Evolutionary conservation across 1,140 invertebrate genomes (phyloP).

Genomic region (Liolophura sinensis): DNA sequence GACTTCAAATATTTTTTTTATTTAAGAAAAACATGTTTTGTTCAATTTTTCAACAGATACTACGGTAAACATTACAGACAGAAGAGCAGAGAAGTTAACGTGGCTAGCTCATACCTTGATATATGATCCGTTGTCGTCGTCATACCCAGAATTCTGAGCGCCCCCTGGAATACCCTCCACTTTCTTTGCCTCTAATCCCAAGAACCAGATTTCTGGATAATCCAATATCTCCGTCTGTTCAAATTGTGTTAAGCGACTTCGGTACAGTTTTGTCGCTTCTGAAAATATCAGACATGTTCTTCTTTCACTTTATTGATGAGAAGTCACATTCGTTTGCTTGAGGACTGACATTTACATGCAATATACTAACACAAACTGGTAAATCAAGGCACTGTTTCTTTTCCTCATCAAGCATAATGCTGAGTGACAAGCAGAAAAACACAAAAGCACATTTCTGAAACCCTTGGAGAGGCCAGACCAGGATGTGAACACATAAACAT

Average conservation of each 20-base stretch:
- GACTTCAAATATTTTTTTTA: not conserved
- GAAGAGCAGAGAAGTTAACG: not conserved
- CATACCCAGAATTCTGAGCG: conserved; percentile 53
- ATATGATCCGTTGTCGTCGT: conserved; percentile 59
- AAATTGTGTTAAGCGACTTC: conserved; percentile 48
- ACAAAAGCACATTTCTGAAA: no score
- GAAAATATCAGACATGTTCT: conserved; percentile 20
- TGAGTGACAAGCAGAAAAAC: no score
- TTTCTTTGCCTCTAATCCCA: conserved; percentile 56
- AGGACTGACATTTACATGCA: not conserved
- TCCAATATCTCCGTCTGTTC: conserved; percentile 57
- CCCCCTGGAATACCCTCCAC: conserved; percentile 46
- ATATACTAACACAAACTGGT: no score
- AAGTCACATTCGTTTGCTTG: not conserved
- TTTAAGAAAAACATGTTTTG: no score
- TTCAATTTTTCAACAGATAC: not conserved
- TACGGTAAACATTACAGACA: not conserved
- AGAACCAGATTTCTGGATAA: conserved; percentile 52
- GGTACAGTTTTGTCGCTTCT: conserved; percentile 54
- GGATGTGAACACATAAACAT: no score
- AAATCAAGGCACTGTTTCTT: no score
- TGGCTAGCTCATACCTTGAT: conserved; percentile 44
- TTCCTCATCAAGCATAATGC: no score
- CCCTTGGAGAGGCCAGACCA: no score
- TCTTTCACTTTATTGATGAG: conserved; percentile 2